Percentiles rank a stretch among this genome's conserved stretches.
Evolutionary conservation across 2,888 invertebrate genomes (phyloP).

Genomic region (Drymonia ruficornis): DNA sequence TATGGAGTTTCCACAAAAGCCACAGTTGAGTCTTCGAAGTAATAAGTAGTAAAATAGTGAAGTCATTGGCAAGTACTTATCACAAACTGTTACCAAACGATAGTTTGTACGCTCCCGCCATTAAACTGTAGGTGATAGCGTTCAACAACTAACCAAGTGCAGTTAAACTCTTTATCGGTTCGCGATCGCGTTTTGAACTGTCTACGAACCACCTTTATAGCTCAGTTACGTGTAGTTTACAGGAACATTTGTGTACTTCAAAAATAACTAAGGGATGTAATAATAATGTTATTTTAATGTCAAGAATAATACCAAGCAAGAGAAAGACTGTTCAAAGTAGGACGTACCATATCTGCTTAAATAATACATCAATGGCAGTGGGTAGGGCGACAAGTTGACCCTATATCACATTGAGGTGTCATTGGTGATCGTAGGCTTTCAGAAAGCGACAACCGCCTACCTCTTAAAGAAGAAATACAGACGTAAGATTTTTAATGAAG

Average conservation of each 20-base stretch:
- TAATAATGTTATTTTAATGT: too few species aligned
- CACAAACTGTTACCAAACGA: constrained; percentile 1
- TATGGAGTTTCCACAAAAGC: too few species aligned
- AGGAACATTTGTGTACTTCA: background rate
- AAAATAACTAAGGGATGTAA: background rate
- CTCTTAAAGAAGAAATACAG: too few species aligned
- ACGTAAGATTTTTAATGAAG: too few species aligned
- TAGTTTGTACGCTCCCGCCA: constrained; percentile 1
- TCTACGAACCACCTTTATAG: background rate
- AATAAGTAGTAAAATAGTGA: background rate
- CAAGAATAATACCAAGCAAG: too few species aligned
- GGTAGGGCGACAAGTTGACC: too few species aligned
- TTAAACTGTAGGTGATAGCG: constrained; percentile 4
- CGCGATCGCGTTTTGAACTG: constrained; percentile 1
- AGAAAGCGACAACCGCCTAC: too few species aligned
- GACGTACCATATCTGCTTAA: too few species aligned
- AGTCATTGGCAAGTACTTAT: constrained; percentile 4
- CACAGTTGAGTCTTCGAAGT: background rate
- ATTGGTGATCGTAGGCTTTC: too few species aligned
- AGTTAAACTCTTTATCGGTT: constrained; percentile 1
- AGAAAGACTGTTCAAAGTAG: too few species aligned
- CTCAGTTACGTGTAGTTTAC: background rate
- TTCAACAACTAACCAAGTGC: constrained; percentile 4
- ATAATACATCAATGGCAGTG: too few species aligned
- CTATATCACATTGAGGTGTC: too few species aligned